Evolutionary conservation across 2,888 invertebrate genomes (phyloP), one percentile per base, ranked within the genome.

Genomic region (Macrophya annulata): DNA sequence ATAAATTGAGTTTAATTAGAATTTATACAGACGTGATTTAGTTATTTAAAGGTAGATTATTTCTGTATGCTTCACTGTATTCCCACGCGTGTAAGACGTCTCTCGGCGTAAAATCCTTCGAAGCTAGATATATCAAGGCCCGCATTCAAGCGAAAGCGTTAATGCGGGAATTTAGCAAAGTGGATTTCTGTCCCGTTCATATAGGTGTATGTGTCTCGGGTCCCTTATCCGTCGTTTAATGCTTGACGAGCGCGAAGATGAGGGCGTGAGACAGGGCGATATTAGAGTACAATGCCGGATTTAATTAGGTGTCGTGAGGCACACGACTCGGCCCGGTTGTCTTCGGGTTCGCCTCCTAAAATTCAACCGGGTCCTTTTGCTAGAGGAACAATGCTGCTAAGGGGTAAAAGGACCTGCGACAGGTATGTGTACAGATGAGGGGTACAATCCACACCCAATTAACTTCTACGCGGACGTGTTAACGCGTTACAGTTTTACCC

Each of bases 221-320:
- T 55, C 79, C 72, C 85, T 85, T 82, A 85, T 85, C 72, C 85
- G 85, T 81, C 55, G 79, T 82, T 85, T 85, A 82, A 85, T 51
- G 85, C 72, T 65, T 51, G 71, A 81, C 82, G 77, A 62, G 79
- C 45, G 85, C 81, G 40, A 45, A 79, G 82, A 79, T 85, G 68
- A 81, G 81, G 81, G 85, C 71, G 45, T 55, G 85, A 85, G 87
- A 85, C 87, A 85, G 85, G 81, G 72, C 83, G 86, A 88, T 88
- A 88, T 88, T 86, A 84, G 86, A 48, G 84, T 85, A 88, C 88
- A 88, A 88, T 88, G 87, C 85, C 79, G 86, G 85, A 87, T 88
- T 88, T 88, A 88, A 88, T 88, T 88, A 88, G 87, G 86, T 88
- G 87, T 88, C 88, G 86, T 86, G 83, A 65, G 55, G 85, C 74